A percentile compares a stretch with the other conserved stretches of the same genome.
Conservation (phyloP, 2,113 vertebrate genomes). For the Misgurnus mizolepis region DNA sequence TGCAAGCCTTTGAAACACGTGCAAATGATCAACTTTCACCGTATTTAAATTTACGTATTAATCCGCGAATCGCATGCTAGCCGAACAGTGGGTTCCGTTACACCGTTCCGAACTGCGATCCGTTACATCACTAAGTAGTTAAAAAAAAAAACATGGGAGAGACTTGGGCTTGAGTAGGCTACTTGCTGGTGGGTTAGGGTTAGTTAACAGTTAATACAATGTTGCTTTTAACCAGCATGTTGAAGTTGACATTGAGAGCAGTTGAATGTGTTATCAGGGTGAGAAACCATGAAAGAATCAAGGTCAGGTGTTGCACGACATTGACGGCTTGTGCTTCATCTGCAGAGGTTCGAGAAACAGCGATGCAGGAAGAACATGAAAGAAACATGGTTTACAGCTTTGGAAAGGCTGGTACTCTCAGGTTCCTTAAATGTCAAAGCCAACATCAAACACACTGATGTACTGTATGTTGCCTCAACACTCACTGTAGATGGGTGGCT, state of each 20-base stretch:
- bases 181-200: no score
- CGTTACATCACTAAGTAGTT: no score
- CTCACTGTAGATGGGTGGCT: no score
- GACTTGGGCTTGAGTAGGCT: no score
- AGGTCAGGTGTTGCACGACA: constrained; percentile 30
- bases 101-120: no score
- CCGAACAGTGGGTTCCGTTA: no score
- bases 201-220: background rate
- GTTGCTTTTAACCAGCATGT: constrained; percentile 20
- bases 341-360: constrained; percentile 34
- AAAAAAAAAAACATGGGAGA: no score
- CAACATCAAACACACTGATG: constrained; percentile 14
- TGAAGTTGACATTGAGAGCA: background rate
- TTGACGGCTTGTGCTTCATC: constrained; percentile 24
- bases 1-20: no score
- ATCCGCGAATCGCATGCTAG: no score
- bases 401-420: constrained; percentile 4
- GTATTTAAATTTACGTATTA: no score
- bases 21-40: no score
- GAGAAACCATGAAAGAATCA: constrained; percentile 14
- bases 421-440: constrained; percentile 45
- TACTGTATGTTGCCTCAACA: background rate
- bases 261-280: constrained; percentile 9
- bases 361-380: constrained; percentile 45
- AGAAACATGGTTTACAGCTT: constrained; percentile 39